phyloP scores from a whole-genome alignment of 2,797 vertebrate species.

The Amphiprion clarkii region DNA sequence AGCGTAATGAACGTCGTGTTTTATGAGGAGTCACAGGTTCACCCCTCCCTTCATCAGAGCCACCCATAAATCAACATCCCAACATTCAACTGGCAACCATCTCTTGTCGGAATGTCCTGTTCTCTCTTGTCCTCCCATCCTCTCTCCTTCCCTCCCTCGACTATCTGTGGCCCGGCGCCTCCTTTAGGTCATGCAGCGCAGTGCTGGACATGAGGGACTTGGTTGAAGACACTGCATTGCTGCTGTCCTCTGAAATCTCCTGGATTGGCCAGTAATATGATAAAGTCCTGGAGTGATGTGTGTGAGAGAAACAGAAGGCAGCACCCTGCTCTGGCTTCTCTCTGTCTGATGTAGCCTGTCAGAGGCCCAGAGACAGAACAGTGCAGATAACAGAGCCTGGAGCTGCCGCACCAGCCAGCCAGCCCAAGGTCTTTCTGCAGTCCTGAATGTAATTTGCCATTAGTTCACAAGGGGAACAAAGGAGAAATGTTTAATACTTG shows the following conservation, averaged over 20 bases:
- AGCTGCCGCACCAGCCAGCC: conserved; percentile 55
- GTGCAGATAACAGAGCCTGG: conserved; percentile 73
- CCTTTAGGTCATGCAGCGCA: conserved; percentile 61
- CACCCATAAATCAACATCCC: conserved; percentile 75
- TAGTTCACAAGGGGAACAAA: conserved; percentile 72
- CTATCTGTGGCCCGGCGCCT: conserved; percentile 57
- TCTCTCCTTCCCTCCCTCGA: conserved; percentile 37
- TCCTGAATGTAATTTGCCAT: conserved; percentile 75
- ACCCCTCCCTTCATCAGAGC: conserved; percentile 55
- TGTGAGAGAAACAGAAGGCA: conserved; percentile 76
- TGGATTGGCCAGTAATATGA: conserved; percentile 73
- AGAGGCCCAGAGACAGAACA: conserved; percentile 75
- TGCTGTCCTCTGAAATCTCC: conserved; percentile 57
- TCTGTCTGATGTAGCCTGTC: conserved; percentile 77
- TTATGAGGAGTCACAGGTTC: conserved; percentile 69
- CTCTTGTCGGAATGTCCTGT: conserved; percentile 67
- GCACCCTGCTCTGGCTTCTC: conserved; percentile 80
- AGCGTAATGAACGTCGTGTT: conserved; percentile 67
- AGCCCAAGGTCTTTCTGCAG: conserved; percentile 77
- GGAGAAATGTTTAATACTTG: conserved; percentile 75
- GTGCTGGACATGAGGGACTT: conserved; percentile 51
- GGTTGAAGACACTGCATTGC: conserved; percentile 47
- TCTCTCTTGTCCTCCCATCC: conserved; percentile 57
- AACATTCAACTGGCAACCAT: conserved; percentile 62
- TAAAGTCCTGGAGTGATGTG: conserved; percentile 77